Evolutionary conservation across 2,888 invertebrate species (phyloP), one percentile per base, ranked within the genome.

Genomic region (Conchocele bisecta): DNA sequence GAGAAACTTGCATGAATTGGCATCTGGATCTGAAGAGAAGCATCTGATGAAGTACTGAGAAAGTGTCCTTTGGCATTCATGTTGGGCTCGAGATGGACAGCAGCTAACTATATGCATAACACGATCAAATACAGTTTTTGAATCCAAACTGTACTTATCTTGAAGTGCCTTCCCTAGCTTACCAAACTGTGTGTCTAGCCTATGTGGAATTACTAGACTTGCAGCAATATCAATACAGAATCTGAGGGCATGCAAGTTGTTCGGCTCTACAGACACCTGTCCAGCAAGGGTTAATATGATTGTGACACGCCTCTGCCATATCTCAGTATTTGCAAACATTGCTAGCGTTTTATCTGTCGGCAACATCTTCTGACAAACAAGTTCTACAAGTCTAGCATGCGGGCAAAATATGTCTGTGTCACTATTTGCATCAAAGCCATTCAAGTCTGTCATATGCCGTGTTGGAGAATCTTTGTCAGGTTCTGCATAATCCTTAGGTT

Each of bases 31-130:
- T 37, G 60, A 39, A 0, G 41, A 46, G 6, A 74, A 17, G 13
- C 74, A 74, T 11, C 69, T 58, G 3, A 65, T 42, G 15, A 69
- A 61, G 29, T 60, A 74, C 28, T 44, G 48, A n/a, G 60, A 33
- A 7, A 69, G 11, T 7, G 57, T 41, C 42, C 69, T 54, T 42
- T 60, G 51, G 26, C 42, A 50, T 7, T 31, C 39, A 9, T n/a
- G 5, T 11, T 6, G n/a, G n/a, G n/a, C n/a, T n/a, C n/a, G n/a
- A n/a, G n/a, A n/a, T n/a, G n/a, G n/a, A n/a, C n/a, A n/a, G n/a
- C n/a, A n/a, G n/a, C n/a, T n/a, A n/a, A n/a, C n/a, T n/a, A n/a
- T n/a, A n/a, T n/a, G n/a, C n/a, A n/a, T n/a, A n/a, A n/a, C n/a
- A n/a, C n/a, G n/a, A n/a, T n/a, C n/a, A n/a, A n/a, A n/a, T n/a